Evolutionary conservation across 2,797 vertebrate genomes (phyloP).

Genomic region (Gadopsis marmoratus): DNA sequence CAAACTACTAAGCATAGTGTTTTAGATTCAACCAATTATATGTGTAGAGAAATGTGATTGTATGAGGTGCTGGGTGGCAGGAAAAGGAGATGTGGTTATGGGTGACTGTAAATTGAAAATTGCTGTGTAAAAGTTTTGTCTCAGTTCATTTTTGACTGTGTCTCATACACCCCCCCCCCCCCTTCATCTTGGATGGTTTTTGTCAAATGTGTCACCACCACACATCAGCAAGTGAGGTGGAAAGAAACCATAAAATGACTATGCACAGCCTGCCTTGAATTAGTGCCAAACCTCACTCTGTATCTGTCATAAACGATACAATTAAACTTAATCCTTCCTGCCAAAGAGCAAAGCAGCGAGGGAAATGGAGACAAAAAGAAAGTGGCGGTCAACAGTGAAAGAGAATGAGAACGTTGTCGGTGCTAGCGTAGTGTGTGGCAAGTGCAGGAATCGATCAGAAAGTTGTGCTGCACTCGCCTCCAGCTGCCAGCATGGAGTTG

Average conservation of each 20-base stretch:
- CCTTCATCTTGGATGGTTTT: conserved; percentile 68
- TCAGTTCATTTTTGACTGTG: conserved; percentile 33
- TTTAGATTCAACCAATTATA: conserved; percentile 32
- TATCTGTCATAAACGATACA: conserved; percentile 81
- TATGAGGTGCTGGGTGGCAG: conserved; percentile 34
- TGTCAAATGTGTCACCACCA: conserved; percentile 76
- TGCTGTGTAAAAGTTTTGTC: conserved; percentile 51
- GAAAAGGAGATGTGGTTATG: conserved; percentile 37
- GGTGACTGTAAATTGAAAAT: conserved; percentile 55
- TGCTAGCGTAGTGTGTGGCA: conserved; percentile 79
- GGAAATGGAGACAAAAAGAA: conserved; percentile 35
- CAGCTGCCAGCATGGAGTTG: conserved; percentile 62
- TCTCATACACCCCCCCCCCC: neutral
- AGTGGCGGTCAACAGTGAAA: conserved; percentile 67
- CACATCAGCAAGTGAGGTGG: conserved; percentile 77
- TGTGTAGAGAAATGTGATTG: conserved; percentile 44
- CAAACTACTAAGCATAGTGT: conserved; percentile 50
- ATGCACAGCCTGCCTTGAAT: conserved; percentile 76
- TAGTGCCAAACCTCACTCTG: conserved; percentile 76
- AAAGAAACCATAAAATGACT: conserved; percentile 79
- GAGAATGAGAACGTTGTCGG: conserved; percentile 67
- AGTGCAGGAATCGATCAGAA: conserved; percentile 71
- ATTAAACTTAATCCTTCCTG: conserved; percentile 80
- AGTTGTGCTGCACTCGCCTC: conserved; percentile 44
- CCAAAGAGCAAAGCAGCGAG: conserved; percentile 56